Evolutionary conservation across 2,113 vertebrate genomes (phyloP), one percentile per base, ranked within the genome.

Genomic region (Forbesichthys papilliferus): DNA sequence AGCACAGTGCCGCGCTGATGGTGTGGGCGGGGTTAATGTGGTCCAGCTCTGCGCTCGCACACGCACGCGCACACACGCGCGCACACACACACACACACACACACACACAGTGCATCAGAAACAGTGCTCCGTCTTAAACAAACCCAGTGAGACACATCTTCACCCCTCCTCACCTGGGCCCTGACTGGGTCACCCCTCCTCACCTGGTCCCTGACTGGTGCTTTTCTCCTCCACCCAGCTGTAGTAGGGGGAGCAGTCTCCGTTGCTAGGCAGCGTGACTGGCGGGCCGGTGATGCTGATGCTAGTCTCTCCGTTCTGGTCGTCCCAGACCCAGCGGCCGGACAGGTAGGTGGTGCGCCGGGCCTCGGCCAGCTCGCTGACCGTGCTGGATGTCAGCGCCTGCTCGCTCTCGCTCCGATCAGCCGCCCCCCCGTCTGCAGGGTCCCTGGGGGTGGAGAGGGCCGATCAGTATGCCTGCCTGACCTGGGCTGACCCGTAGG

Each of bases 171-270:
- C 59, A 12, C 0, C 65, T 66, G 97, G 96, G 12, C 95, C 97
- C 85, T 96, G 95, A 0, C 91, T 95, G 0, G 93, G 20, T 20
- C 47, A 4, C 8, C 4, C 1, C 33, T 9, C 11, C 33, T 75
- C 81, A 99, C 98, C 98, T 78, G 97, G 96, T 11, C 95, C 97
- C 85, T 96, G 95, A 0, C 91, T 95, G 0, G 93, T 93, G 73
- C 95, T 97, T 86, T 94, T 95, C 89, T 96, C 94, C 83, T 95
- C 95, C 68, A 95, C 93, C 96, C 96, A 98, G 59, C 47, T 96
- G 89, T 98, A 99, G 81, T 99, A 99, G 0, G 96, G 94, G 0
- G 98, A 98, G 77, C 97, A 99, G 90, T 99, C 96, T 1, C 98
- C 97, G 0, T 98, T 99, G 87, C 95, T 97, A 0, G 97, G 96